Percentiles rank a stretch among this genome's conserved stretches.
phyloP scores from a whole-genome alignment of 2,888 invertebrate genomes.

The Euzophera pinguis region DNA sequence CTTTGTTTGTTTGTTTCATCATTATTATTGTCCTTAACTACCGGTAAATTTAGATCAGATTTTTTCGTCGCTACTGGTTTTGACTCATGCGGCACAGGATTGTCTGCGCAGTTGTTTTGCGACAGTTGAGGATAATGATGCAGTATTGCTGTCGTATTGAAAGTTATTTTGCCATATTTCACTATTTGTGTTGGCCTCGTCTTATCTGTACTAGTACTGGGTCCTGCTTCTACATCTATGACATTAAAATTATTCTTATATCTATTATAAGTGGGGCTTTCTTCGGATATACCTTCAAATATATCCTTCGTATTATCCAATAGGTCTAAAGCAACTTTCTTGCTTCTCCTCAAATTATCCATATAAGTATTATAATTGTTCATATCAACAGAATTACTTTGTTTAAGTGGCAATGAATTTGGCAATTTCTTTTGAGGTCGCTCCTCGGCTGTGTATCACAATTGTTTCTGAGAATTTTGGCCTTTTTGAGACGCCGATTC shows the following conservation, averaged over 20 bases:
- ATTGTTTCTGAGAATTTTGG: slow-evolving; percentile 56
- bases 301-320: slow-evolving; percentile 63
- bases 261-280: slow-evolving; percentile 33
- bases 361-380: slow-evolving; percentile 67
- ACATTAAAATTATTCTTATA: slow-evolving; percentile 40
- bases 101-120: slow-evolving; percentile 37
- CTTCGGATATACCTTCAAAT: slow-evolving; percentile 41
- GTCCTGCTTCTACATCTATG: slow-evolving; percentile 45
- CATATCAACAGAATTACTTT: slow-evolving; percentile 70
- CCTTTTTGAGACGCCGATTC: slow-evolving; percentile 44
- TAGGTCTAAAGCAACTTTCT: slow-evolving; percentile 59
- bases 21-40: slow-evolving; percentile 47
- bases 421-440: slow-evolving; percentile 62
- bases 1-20: slow-evolving; percentile 41
- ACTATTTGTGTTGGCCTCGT: slow-evolving; percentile 55
- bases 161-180: slow-evolving; percentile 70
- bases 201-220: slow-evolving; percentile 55
- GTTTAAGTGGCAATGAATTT: slow-evolving; percentile 68
- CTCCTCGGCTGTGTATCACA: slow-evolving; percentile 73
- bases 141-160: slow-evolving; percentile 68
- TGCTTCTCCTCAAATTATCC: slow-evolving; percentile 64
- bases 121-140: slow-evolving; percentile 70
- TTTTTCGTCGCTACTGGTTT: slow-evolving; percentile 41
- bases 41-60: slow-evolving; percentile 48
- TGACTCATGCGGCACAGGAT: slow-evolving; percentile 21